Conservation (phyloP, 2,888 invertebrate genomes). For the Acleris sparsana region DNA sequence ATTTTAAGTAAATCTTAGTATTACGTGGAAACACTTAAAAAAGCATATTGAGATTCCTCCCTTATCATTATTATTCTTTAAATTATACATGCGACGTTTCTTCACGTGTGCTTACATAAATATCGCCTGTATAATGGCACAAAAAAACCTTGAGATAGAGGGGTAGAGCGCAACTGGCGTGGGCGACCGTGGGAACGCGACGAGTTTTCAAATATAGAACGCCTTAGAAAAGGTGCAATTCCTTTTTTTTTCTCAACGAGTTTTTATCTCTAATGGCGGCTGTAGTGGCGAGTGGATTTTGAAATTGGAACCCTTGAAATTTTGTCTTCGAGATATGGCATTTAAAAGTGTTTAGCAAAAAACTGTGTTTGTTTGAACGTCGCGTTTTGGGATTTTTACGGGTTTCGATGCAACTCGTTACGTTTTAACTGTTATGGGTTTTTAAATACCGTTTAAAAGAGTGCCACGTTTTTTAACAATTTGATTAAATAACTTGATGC, state of each 20-base stretch:
- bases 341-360: constrained; percentile 41
- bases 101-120: constrained; percentile 63
- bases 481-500: not conserved
- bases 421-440: constrained; percentile 33
- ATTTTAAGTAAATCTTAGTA: not conserved
- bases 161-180: constrained; percentile 81
- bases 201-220: constrained; percentile 79
- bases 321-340: constrained; percentile 42
- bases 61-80: constrained; percentile 33
- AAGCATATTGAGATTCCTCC: constrained; percentile 7
- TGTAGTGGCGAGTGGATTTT: constrained; percentile 62
- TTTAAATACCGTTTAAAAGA: constrained; percentile 5
- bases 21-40: constrained; percentile 3
- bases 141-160: constrained; percentile 67
- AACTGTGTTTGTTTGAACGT: constrained; percentile 40
- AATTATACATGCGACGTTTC: constrained; percentile 48
- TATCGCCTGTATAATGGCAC: constrained; percentile 48
- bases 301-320: constrained; percentile 65
- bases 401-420: constrained; percentile 39
- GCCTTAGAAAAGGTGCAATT: constrained; percentile 82
- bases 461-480: not conserved
- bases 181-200: constrained; percentile 82
- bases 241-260: constrained; percentile 62
- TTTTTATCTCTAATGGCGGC: constrained; percentile 67
- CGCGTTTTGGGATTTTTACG: constrained; percentile 39